Conservation (phyloP, 2,113 vertebrate genomes). For the Cryptotis parvus region DNA sequence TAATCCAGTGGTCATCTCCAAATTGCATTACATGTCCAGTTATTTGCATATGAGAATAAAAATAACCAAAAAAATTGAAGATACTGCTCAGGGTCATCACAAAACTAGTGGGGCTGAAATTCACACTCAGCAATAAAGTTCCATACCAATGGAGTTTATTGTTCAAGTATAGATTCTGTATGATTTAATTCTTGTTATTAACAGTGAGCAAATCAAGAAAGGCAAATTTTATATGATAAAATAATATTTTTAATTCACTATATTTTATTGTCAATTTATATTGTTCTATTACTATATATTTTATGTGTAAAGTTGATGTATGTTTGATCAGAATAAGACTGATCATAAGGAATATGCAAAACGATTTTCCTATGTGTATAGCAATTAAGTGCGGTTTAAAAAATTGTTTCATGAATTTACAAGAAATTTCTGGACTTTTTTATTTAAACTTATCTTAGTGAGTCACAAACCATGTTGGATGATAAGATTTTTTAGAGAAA, state of each 20-base stretch:
- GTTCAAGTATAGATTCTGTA: background rate
- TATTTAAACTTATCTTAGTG: conserved; percentile 6
- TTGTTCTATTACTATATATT: too few species aligned
- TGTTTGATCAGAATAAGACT: background rate
- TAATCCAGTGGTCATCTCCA: too few species aligned
- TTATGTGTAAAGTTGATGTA: background rate
- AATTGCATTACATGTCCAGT: too few species aligned
- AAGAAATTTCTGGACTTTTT: background rate
- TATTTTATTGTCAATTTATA: background rate
- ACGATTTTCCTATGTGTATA: too few species aligned
- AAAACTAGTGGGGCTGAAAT: background rate
- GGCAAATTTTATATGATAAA: background rate
- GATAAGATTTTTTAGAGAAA: background rate
- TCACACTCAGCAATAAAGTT: background rate
- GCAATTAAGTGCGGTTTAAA: background rate
- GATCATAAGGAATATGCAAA: too few species aligned
- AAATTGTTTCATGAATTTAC: background rate
- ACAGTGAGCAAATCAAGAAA: background rate
- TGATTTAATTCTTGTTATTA: background rate
- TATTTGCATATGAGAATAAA: too few species aligned
- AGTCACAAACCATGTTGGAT: background rate
- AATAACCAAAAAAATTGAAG: background rate
- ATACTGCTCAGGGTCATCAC: background rate
- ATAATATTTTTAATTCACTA: background rate
- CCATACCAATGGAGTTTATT: background rate